Percentiles rank a stretch among this genome's conserved stretches.
Evolutionary conservation across 1,140 invertebrate genomes (phyloP).

Genomic region (Anthonomus grandis): DNA sequence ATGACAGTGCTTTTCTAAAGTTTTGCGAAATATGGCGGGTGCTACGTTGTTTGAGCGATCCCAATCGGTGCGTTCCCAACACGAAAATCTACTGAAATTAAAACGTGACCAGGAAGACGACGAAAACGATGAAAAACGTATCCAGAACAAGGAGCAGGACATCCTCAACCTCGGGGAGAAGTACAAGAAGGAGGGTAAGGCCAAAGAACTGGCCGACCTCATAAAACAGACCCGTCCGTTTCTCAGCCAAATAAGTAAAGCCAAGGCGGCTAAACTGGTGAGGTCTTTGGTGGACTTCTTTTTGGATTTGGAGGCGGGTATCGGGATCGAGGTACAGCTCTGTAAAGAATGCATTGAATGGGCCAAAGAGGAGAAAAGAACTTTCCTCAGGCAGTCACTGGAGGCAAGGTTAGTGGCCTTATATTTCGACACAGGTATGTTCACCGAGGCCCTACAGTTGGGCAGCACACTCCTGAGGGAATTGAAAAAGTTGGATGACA

Average conservation of each 20-base stretch:
- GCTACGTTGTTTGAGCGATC: constrained; percentile 81
- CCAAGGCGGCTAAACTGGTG: constrained; percentile 97
- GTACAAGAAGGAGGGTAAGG: constrained; percentile 89
- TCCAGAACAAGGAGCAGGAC: constrained; percentile 84
- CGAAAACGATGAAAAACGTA: constrained; percentile 80
- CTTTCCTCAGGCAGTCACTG: constrained; percentile 93
- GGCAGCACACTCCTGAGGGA: constrained; percentile 87
- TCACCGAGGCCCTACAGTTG: constrained; percentile 77
- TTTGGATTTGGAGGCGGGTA: constrained; percentile 91
- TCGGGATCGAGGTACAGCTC: constrained; percentile 85
- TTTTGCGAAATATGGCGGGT: constrained; percentile 68
- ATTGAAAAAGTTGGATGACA: constrained; percentile 98
- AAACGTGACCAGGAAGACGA: constrained; percentile 65
- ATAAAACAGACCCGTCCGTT: constrained; percentile 94
- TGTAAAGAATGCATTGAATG: constrained; percentile 99
- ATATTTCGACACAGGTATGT: constrained; percentile 92
- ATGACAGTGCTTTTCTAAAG: constrained; percentile 48
- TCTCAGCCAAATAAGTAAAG: constrained; percentile 92
- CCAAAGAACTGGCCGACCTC: constrained; percentile 88
- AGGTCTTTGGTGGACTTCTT: constrained; percentile 96
- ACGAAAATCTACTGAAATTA: constrained; percentile 71
- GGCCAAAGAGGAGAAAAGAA: constrained; percentile 96
- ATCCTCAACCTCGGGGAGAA: constrained; percentile 86
- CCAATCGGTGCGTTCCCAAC: constrained; percentile 67
- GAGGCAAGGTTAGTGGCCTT: constrained; percentile 91